Evolutionary conservation across 2,888 invertebrate genomes (phyloP).

Genomic region (Sesia apiformis): DNA sequence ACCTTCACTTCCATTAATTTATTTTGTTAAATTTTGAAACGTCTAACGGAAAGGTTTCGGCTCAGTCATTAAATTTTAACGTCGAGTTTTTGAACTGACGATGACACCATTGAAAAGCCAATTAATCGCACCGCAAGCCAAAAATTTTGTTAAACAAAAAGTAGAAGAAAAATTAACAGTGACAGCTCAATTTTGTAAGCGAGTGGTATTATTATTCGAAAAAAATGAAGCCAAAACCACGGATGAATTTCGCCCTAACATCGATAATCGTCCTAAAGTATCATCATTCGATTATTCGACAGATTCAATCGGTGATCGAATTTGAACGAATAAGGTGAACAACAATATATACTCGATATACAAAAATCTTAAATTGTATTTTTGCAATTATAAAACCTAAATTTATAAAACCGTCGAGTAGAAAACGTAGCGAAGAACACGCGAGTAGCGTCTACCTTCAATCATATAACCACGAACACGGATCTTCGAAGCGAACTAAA

Average conservation of each 20-base stretch:
- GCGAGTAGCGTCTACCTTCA: too few relatives aligned
- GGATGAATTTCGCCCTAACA: slow-evolving; percentile 48
- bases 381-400: too few relatives aligned
- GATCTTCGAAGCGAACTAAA: too few relatives aligned
- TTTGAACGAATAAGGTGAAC: too few relatives aligned
- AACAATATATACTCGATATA: too few relatives aligned
- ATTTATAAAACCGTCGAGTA: too few relatives aligned
- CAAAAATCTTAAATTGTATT: too few relatives aligned
- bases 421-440: too few relatives aligned
- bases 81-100: slow-evolving; percentile 1
- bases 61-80: neutral
- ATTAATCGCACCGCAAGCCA: slow-evolving; percentile 73
- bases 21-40: slow-evolving; percentile 67
- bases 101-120: slow-evolving; percentile 41
- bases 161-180: slow-evolving; percentile 61
- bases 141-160: slow-evolving; percentile 56
- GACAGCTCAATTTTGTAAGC: slow-evolving; percentile 66
- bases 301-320: too few relatives aligned
- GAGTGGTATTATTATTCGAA: slow-evolving; percentile 59
- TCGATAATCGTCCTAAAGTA: slow-evolving; percentile 18
- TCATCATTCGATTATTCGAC: neutral
- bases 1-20: slow-evolving; percentile 65
- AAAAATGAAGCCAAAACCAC: slow-evolving; percentile 73
- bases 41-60: slow-evolving; percentile 37
- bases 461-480: too few relatives aligned